These are phyloP conservation scores for Vombatus ursinus DNA, from an alignment of 2,113 vertebrate species.

Conservation along the genomic window DNA sequence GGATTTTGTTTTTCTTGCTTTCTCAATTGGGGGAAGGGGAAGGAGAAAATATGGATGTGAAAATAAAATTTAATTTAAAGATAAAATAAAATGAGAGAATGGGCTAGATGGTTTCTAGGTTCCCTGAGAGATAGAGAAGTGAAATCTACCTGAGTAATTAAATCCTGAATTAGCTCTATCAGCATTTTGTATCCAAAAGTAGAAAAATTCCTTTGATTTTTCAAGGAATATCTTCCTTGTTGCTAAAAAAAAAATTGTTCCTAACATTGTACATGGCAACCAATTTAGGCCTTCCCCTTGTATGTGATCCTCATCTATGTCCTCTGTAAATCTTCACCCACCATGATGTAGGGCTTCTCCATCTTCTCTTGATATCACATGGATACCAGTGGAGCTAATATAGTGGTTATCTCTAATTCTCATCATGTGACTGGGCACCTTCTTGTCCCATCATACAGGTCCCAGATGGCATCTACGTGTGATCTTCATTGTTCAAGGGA, in stretches of 20 bases:
- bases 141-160: background rate
- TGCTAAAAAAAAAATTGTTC: background rate
- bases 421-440: background rate
- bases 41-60: background rate
- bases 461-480: background rate
- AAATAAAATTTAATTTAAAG: background rate
- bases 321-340: background rate
- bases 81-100: background rate
- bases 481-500: background rate
- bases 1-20: background rate
- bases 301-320: background rate
- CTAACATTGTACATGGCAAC: background rate
- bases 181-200: conserved; percentile 21
- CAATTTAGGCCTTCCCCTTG: background rate
- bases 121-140: background rate
- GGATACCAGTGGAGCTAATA: background rate
- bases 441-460: background rate
- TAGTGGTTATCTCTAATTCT: background rate
- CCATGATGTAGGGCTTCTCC: background rate
- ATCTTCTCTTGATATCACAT: background rate
- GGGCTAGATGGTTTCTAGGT: background rate
- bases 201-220: conserved; percentile 41
- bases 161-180: background rate
- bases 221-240: conserved; percentile 26
- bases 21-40: background rate